phyloP scores from a whole-genome alignment of 2,113 vertebrate species.

The Columbina picui region DNA sequence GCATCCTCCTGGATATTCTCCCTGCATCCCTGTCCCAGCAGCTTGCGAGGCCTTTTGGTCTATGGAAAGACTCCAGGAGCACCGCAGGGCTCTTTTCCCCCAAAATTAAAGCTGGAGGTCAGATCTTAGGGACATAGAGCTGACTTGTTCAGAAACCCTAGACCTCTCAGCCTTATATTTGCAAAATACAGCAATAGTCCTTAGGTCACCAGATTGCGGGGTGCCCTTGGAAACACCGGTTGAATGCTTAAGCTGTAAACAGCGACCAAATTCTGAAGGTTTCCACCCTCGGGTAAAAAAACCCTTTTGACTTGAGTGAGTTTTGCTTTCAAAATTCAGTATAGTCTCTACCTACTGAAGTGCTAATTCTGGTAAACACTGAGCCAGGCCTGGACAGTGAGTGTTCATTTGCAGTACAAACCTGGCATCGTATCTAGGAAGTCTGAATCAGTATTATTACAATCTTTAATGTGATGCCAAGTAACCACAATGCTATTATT shows the following conservation, averaged over 20 bases:
- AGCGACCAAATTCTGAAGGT: neutral
- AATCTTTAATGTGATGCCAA: neutral
- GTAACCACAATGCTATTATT: neutral
- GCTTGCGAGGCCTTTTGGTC: neutral
- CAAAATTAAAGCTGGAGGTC: neutral
- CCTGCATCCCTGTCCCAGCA: neutral
- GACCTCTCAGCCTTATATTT: neutral
- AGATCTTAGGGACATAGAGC: neutral
- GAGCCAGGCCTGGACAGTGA: neutral
- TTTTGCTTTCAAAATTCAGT: neutral
- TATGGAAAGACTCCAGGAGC: neutral
- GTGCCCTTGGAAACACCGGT: neutral
- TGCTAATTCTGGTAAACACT: neutral
- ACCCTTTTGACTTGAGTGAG: neutral
- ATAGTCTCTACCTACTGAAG: neutral
- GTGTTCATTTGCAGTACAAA: neutral
- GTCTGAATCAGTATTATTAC: neutral
- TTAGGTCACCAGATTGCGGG: neutral
- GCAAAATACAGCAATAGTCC: neutral
- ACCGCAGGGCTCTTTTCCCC: neutral
- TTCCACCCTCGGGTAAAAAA: neutral
- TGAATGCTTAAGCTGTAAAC: neutral
- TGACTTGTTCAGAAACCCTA: neutral
- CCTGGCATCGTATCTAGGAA: neutral
- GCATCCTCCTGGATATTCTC: neutral